Evolutionary conservation across 2,113 vertebrate species (phyloP).

Genomic region (Heterochromis multidens): DNA sequence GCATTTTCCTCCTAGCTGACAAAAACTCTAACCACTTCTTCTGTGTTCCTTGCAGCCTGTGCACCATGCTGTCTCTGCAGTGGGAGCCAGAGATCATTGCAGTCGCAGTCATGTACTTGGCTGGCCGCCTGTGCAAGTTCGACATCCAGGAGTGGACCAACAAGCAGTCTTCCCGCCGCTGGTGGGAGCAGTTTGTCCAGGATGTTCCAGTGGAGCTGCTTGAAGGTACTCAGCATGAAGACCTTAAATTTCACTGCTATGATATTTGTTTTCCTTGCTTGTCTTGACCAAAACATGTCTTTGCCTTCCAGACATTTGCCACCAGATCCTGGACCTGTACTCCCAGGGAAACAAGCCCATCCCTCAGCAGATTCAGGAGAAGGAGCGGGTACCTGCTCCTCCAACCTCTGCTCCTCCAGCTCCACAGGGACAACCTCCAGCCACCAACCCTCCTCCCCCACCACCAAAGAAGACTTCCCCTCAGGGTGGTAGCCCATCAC

Average conservation of each 20-base stretch:
- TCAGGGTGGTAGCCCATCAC: constrained; percentile 88
- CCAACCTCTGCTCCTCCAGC: constrained; percentile 58
- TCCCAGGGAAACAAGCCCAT: constrained; percentile 98
- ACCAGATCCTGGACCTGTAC: constrained; percentile 98
- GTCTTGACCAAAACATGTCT: not conserved
- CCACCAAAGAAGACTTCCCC: constrained; percentile 89
- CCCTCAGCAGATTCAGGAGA: constrained; percentile 90
- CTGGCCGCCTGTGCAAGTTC: constrained; percentile 95
- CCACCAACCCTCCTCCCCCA: constrained; percentile 66
- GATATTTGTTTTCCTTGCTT: accelerated
- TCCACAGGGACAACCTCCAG: constrained; percentile 51
- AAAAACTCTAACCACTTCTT: not conserved
- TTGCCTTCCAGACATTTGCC: constrained; percentile 87
- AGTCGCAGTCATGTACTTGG: constrained; percentile 97
- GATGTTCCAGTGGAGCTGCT: constrained; percentile 96
- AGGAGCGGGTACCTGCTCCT: constrained; percentile 57
- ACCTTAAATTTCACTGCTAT: accelerated
- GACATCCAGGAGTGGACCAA: constrained; percentile 98
- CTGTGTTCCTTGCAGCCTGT: constrained; percentile 78
- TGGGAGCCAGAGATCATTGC: constrained; percentile 99
- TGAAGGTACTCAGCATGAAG: constrained; percentile 79
- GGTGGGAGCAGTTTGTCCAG: constrained; percentile 99
- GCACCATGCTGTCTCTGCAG: constrained; percentile 95
- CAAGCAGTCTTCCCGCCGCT: constrained; percentile 92
- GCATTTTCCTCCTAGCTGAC: not conserved